phyloP scores from a whole-genome alignment of 2,797 vertebrate genomes.

The Lycodopsis pacificus region DNA sequence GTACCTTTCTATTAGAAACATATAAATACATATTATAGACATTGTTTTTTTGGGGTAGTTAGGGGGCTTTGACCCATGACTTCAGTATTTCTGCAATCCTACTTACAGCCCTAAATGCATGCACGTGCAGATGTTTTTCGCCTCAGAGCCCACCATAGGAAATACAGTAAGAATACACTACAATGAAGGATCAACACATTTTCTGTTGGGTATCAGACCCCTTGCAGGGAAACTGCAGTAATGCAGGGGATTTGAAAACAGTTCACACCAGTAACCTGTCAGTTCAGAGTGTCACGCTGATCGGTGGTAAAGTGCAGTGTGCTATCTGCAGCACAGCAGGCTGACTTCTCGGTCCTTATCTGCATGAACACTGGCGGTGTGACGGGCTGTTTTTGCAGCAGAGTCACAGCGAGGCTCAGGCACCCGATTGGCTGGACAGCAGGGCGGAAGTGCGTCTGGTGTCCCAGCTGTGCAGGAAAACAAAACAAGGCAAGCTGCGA shows the following conservation, averaged over 20 bases:
- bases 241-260: not conserved
- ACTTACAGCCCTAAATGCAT: not conserved
- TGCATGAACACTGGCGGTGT: conserved; percentile 2
- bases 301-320: not conserved
- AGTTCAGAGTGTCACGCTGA: no score
- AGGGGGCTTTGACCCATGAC: not conserved
- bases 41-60: not conserved
- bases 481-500: conserved; percentile 82
- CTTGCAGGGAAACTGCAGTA: not conserved
- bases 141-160: no score
- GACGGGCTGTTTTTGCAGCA: conserved; percentile 23
- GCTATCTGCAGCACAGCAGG: conserved; percentile 33
- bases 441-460: conserved; percentile 78
- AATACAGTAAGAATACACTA: not conserved
- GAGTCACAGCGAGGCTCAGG: conserved; percentile 52
- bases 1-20: not conserved
- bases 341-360: conserved; percentile 17
- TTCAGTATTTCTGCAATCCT: not conserved
- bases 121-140: not conserved
- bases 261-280: not conserved
- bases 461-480: conserved; percentile 81
- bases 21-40: not conserved
- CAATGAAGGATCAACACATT: not conserved
- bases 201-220: not conserved
- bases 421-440: conserved; percentile 61